Conservation (phyloP, 2,888 invertebrate genomes). For the Ectemnius lituratus region DNA sequence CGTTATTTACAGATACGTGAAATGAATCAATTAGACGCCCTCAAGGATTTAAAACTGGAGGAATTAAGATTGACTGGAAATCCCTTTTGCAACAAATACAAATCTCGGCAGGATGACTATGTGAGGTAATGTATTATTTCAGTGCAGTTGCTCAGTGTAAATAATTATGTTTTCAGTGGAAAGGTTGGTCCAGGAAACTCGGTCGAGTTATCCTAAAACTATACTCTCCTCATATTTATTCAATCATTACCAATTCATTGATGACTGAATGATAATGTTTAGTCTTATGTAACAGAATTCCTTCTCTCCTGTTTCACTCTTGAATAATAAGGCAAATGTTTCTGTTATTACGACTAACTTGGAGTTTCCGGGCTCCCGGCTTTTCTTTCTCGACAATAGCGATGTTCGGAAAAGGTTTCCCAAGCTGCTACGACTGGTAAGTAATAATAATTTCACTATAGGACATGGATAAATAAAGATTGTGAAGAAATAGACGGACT, state of each 20-base stretch:
- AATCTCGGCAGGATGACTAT: constrained; percentile 85
- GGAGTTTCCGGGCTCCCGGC: constrained; percentile 72
- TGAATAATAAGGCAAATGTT: constrained; percentile 51
- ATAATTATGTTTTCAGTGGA: constrained; percentile 12
- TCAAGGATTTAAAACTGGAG: constrained; percentile 85
- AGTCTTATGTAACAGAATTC: too few species aligned
- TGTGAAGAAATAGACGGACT: too few species aligned
- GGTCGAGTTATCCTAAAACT: too few species aligned
- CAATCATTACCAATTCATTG: too few species aligned
- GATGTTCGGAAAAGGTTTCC: constrained; percentile 94
- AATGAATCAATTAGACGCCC: constrained; percentile 82
- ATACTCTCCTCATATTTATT: too few species aligned
- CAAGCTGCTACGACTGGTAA: constrained; percentile 91
- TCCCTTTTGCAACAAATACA: constrained; percentile 88
- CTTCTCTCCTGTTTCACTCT: background rate
- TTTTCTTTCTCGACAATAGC: constrained; percentile 86
- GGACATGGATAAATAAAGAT: background rate
- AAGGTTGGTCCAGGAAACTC: constrained; percentile 20
- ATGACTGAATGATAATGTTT: too few species aligned
- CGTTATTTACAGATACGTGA: constrained; percentile 81
- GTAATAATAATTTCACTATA: constrained; percentile 72
- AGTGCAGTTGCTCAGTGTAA: constrained; percentile 17
- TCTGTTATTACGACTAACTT: constrained; percentile 64
- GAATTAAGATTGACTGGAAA: constrained; percentile 90
- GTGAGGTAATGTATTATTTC: constrained; percentile 84